Conservation (phyloP, 2,888 invertebrate genomes). For the Lymantria monacha region DNA sequence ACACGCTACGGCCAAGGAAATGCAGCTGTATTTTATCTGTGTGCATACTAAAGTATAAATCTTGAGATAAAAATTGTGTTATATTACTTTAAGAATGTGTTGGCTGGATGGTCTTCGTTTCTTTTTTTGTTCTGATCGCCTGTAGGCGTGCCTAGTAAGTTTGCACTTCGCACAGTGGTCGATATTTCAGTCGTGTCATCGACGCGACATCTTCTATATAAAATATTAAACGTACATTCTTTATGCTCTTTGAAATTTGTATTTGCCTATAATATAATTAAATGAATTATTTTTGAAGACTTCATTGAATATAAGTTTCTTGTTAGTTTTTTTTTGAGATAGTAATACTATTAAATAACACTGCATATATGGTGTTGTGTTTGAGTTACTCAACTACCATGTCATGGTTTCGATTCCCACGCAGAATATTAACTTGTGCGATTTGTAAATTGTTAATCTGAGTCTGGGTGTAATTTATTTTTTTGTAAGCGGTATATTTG, state of each 20-base stretch:
- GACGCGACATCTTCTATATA: slow-evolving; percentile 50
- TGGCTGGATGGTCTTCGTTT: slow-evolving; percentile 50
- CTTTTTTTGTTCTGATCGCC: slow-evolving; percentile 67
- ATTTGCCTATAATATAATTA: slow-evolving; percentile 31
- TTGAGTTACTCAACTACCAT: too few species aligned
- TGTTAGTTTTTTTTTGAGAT: too few species aligned
- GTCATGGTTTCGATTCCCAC: too few species aligned
- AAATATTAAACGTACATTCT: slow-evolving; percentile 47
- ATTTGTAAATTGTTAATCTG: too few species aligned
- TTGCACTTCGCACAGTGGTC: slow-evolving; percentile 78
- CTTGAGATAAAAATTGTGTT: slow-evolving; percentile 80
- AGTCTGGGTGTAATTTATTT: too few species aligned
- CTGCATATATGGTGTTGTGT: too few species aligned
- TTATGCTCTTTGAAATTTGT: slow-evolving; percentile 37
- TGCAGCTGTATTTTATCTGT: slow-evolving; percentile 40
- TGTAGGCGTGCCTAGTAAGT: slow-evolving; percentile 79
- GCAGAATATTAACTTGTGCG: too few species aligned
- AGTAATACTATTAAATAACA: too few species aligned
- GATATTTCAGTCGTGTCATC: slow-evolving; percentile 75
- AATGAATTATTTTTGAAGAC: slow-evolving; percentile 1
- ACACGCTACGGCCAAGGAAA: slow-evolving; percentile 24
- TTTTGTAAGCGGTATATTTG: too few species aligned
- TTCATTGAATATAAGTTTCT: background rate
- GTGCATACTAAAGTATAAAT: slow-evolving; percentile 65
- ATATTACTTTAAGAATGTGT: slow-evolving; percentile 62